Evolutionary conservation across 37 sponge, comb jelly and placozoan species (phyloP), one percentile per base, ranked within the genome.

Genomic region (Oopsacas minuta): DNA sequence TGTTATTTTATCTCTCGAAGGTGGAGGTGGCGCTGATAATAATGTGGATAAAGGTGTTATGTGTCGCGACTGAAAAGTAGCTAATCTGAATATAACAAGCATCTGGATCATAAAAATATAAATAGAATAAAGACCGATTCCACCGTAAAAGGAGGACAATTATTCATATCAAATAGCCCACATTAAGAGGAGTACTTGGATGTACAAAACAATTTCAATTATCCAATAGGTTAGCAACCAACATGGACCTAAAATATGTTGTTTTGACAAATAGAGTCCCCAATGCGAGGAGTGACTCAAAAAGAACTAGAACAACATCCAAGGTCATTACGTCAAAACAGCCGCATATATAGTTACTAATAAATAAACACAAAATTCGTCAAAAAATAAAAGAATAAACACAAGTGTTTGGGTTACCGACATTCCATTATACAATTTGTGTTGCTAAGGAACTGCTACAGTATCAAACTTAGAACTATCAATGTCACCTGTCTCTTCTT

Each of bases 381-480:
- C 49, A 42, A 42, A 42, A 17, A 42, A 42, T 42, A 42, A 42
- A 42, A 42, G 12, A 42, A 42, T 17, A 42, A 61, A 20, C 22
- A 61, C 28, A 61, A 61, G 75, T 61, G 75, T 61, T 61, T 61
- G 75, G 75, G 75, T 61, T 61, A 61, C 75, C 75, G 30, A n/a
- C 7, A 61, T 61, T 61, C 75, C 75, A 61, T 61, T 61, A 61
- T 20, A 61, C 75, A 61, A 61, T 61, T 61, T 61, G 75, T 10
- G 75, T 61, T 61, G 75, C 75, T 61, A 61, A 12, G 22, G 75
- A 25, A n/a, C 75, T 25, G 32, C 75, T 61, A 61, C 22, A 61
- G 22, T 61, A 10, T 61, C 75, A 3, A 12, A 3, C 5, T 61
- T 3, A 34, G 22, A 61, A n/a, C 32, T 61, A n/a, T 61, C 17